A percentile compares a stretch with the other conserved stretches of the same genome.
phyloP scores from a whole-genome alignment of 2,113 vertebrate species.

The Oncorhynchus kisutch region DNA sequence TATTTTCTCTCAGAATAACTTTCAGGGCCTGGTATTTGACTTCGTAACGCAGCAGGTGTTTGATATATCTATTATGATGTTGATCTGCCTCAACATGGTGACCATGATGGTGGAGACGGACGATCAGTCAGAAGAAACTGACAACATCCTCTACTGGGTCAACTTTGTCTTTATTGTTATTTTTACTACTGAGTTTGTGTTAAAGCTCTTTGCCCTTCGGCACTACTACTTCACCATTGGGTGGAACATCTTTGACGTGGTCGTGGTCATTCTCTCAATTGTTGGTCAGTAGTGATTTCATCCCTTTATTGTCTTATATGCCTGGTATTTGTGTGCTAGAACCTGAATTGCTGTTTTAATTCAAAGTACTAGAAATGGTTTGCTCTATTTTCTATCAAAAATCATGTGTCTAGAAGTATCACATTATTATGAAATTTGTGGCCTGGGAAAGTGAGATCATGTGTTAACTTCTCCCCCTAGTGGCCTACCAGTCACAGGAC shows the following conservation, averaged over 20 bases:
- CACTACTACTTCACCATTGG: constrained; percentile 99
- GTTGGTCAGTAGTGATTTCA: constrained; percentile 83
- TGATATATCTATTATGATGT: constrained; percentile 97
- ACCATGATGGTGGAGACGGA: constrained; percentile 99
- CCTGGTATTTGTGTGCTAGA: background rate
- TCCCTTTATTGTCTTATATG: background rate
- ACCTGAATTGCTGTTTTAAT: background rate
- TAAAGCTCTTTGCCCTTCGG: constrained; percentile 93
- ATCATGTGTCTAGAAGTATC: background rate
- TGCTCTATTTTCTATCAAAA: background rate
- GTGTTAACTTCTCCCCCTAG: constrained; percentile 6
- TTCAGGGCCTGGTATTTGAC: constrained; percentile 95
- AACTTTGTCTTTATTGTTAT: constrained; percentile 95
- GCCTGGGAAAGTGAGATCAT: background rate
- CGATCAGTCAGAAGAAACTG: constrained; percentile 87
- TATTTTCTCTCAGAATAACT: constrained; percentile 78
- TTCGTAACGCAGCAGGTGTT: constrained; percentile 98
- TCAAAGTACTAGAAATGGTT: background rate
- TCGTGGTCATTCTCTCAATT: constrained; percentile 97
- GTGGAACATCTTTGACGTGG: constrained; percentile 98
- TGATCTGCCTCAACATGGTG: constrained; percentile 99
- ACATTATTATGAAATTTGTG: background rate
- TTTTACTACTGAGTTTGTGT: constrained; percentile 94
- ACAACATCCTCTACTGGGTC: constrained; percentile 94
- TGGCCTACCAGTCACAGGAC: constrained; percentile 1